A percentile compares a stretch with the other conserved stretches of the same genome.
Conservation (phyloP, 2,888 invertebrate species). For the Ennomos quercinarius region DNA sequence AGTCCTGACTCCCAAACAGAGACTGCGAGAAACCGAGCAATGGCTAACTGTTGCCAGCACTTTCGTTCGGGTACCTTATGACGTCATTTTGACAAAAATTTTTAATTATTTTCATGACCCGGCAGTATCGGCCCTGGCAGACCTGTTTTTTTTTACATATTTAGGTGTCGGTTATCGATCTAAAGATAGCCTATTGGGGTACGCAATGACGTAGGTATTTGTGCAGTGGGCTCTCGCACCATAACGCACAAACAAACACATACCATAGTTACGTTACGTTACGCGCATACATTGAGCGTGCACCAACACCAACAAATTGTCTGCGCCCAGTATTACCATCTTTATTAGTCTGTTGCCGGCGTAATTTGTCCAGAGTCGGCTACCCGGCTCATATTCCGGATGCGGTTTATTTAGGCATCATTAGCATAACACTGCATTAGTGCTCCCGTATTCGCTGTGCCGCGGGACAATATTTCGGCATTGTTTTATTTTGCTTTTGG, state of each 20-base stretch:
- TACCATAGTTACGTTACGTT: constrained; percentile 8
- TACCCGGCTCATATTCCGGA: constrained; percentile 68
- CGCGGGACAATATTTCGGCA: constrained; percentile 22
- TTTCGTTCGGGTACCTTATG: too few relatives aligned
- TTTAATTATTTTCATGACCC: too few relatives aligned
- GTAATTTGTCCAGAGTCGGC: constrained; percentile 67
- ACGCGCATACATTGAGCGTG: constrained; percentile 38
- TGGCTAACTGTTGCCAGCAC: too few relatives aligned
- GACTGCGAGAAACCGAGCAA: too few relatives aligned
- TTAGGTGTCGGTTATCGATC: too few relatives aligned
- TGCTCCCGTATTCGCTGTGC: constrained; percentile 47
- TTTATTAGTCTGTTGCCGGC: constrained; percentile 67
- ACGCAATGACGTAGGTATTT: too few relatives aligned
- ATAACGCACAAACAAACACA: background rate
- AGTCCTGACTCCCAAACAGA: too few relatives aligned
- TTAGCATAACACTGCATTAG: constrained; percentile 74
- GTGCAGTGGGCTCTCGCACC: too few relatives aligned
- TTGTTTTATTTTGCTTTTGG: constrained; percentile 10
- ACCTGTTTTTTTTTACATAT: too few relatives aligned
- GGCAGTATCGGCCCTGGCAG: too few relatives aligned
- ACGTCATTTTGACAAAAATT: too few relatives aligned
- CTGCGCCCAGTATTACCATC: constrained; percentile 67
- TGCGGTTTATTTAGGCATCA: constrained; percentile 71
- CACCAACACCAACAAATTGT: constrained; percentile 58
- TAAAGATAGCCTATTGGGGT: too few relatives aligned